Conservation (phyloP, 2,888 invertebrate genomes). For the Pherbina coryleti region DNA sequence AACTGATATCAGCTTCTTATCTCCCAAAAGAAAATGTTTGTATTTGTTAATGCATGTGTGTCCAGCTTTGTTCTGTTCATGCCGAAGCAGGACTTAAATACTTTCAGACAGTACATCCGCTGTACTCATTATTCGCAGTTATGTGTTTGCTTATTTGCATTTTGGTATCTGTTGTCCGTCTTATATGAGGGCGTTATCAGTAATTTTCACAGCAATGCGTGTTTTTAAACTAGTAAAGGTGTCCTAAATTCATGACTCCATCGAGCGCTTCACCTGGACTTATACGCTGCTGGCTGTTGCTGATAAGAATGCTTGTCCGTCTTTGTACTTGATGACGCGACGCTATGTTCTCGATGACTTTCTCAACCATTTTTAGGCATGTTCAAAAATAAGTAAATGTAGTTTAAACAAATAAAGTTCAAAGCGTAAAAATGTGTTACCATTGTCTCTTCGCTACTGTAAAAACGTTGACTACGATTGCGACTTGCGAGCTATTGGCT, state of each 20-base stretch:
- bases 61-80: conserved; percentile 25
- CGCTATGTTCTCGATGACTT: not conserved
- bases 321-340: not conserved
- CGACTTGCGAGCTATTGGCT: not conserved
- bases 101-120: not conserved
- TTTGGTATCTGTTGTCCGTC: not conserved
- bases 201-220: conserved; percentile 18
- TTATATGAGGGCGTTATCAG: conserved; percentile 44
- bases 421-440: not conserved
- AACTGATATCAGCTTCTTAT: not conserved
- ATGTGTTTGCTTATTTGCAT: conserved; percentile 21
- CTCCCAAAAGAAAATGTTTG: not conserved
- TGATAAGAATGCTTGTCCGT: conserved; percentile 9
- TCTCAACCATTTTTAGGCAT: not conserved
- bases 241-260: conserved; percentile 28
- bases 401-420: conserved; percentile 61
- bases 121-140: conserved; percentile 8
- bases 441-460: not conserved
- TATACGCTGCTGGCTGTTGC: not conserved
- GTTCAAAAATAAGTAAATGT: conserved; percentile 29
- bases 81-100: conserved; percentile 22
- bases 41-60: not conserved
- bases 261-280: not conserved
- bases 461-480: not conserved
- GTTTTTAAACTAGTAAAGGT: conserved; percentile 45